A percentile compares a stretch with the other conserved stretches of the same genome.
These are phyloP conservation scores for Lasioglossum leucozonium DNA, from an alignment of 2,888 invertebrate species.

Conservation along the genomic window DNA sequence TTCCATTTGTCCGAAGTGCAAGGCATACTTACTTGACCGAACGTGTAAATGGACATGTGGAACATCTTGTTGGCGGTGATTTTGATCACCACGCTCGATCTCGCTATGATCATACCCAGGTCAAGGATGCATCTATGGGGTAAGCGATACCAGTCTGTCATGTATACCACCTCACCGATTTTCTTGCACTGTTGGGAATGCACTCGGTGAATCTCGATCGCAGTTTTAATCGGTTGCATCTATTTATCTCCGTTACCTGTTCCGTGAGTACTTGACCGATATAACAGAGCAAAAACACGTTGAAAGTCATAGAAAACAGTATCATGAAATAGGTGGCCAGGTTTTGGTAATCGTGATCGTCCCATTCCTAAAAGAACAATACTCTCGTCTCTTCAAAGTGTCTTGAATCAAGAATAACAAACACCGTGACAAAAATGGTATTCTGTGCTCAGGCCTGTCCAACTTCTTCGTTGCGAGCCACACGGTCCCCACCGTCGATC, in stretches of 20 bases:
- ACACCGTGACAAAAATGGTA: background rate
- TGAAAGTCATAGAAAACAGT: slow-evolving; percentile 59
- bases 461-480: too few relatives aligned
- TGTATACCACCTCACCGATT: slow-evolving; percentile 74
- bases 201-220: background rate
- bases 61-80: slow-evolving; percentile 78
- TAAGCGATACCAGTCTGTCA: slow-evolving; percentile 76
- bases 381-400: background rate
- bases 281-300: slow-evolving; percentile 66
- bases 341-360: slow-evolving; percentile 33
- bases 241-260: slow-evolving; percentile 56
- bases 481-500: too few relatives aligned
- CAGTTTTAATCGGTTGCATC: background rate
- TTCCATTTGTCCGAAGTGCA: background rate
- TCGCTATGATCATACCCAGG: slow-evolving; percentile 71
- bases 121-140: slow-evolving; percentile 67
- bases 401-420: background rate
- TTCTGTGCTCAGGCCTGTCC: background rate
- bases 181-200: slow-evolving; percentile 68
- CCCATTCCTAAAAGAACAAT: slow-evolving; percentile 57
- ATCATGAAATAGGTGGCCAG: slow-evolving; percentile 46
- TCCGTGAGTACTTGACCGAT: slow-evolving; percentile 64
- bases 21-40: slow-evolving; percentile 72
- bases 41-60: slow-evolving; percentile 74
- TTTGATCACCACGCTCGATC: slow-evolving; percentile 67